phyloP scores from a whole-genome alignment of 2,797 vertebrate genomes.

The Onychomys torridus region DNA sequence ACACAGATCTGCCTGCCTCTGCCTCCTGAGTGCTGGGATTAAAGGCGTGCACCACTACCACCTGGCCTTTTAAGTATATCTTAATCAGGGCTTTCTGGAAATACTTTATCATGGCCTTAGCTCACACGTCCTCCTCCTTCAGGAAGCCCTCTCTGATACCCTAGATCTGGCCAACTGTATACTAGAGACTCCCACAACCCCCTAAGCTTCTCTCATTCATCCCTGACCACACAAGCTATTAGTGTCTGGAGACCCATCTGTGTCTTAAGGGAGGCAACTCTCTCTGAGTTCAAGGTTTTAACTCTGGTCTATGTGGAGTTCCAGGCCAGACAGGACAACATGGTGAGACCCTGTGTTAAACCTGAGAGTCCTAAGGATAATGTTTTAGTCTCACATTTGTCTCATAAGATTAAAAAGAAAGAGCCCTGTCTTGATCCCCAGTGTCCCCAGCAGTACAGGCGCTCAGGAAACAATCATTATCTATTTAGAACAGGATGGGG shows the following conservation, averaged over 20 bases:
- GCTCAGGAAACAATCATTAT: background rate
- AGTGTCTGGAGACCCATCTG: background rate
- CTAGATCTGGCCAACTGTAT: background rate
- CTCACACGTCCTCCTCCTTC: background rate
- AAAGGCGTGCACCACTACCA: too few relatives aligned
- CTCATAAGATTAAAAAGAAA: background rate
- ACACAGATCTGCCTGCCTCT: too few relatives aligned
- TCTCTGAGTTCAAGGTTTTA: background rate
- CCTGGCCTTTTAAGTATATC: background rate
- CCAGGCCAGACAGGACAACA: background rate
- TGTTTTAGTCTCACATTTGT: background rate
- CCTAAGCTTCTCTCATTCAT: background rate
- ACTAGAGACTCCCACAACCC: background rate
- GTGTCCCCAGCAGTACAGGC: background rate
- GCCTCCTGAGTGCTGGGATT: too few relatives aligned
- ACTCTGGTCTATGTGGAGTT: background rate
- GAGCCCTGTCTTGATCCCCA: background rate
- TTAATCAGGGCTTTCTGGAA: slow-evolving; percentile 2
- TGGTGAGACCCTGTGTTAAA: background rate
- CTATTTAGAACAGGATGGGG: background rate
- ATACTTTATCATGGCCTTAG: background rate
- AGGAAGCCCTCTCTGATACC: slow-evolving; percentile 38
- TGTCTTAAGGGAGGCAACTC: background rate
- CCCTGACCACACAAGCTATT: background rate
- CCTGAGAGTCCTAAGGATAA: background rate